These are phyloP conservation scores for Sitodiplosis mosellana DNA, from an alignment of 1,140 invertebrate species.

Conservation along the genomic window DNA sequence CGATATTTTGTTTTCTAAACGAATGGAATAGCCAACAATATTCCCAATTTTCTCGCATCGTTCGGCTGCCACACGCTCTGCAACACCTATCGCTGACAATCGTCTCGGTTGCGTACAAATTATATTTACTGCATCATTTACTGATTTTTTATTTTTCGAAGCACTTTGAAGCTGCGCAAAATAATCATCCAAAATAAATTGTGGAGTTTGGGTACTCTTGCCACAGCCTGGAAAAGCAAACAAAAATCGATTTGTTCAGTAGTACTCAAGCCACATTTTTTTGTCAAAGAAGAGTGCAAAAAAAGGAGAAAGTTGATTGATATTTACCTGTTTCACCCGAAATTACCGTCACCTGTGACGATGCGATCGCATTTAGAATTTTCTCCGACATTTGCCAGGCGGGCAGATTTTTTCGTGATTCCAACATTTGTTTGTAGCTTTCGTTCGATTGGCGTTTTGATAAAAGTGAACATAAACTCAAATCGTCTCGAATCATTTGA, in stretches of 20 bases:
- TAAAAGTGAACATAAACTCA: slow-evolving; percentile 36
- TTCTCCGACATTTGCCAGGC: slow-evolving; percentile 42
- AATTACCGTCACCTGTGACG: slow-evolving; percentile 30
- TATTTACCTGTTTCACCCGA: slow-evolving; percentile 13
- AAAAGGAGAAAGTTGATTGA: too few relatives aligned
- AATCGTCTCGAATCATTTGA: slow-evolving; percentile 36
- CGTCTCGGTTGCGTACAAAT: slow-evolving; percentile 84
- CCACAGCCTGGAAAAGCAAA: slow-evolving; percentile 47
- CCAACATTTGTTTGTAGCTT: slow-evolving; percentile 42
- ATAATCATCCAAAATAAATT: slow-evolving; percentile 77
- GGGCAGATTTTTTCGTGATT: slow-evolving; percentile 39
- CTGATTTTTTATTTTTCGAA: slow-evolving; percentile 7
- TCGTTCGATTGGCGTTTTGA: slow-evolving; percentile 33
- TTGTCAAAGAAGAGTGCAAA: too few relatives aligned
- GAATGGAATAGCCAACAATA: slow-evolving; percentile 70
- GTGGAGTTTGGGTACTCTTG: slow-evolving; percentile 80
- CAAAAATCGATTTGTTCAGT: too few relatives aligned
- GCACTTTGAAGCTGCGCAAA: slow-evolving; percentile 14
- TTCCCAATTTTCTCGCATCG: slow-evolving; percentile 61
- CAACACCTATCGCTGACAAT: slow-evolving; percentile 81
- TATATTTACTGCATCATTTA: slow-evolving; percentile 31
- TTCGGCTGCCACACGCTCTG: slow-evolving; percentile 78
- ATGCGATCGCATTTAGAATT: slow-evolving; percentile 41
- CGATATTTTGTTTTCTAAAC: slow-evolving; percentile 58
- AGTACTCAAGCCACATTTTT: too few relatives aligned